Percentiles rank a stretch among this genome's conserved stretches.
phyloP scores from a whole-genome alignment of 2,113 vertebrate genomes.

The Spermophilus dauricus region DNA sequence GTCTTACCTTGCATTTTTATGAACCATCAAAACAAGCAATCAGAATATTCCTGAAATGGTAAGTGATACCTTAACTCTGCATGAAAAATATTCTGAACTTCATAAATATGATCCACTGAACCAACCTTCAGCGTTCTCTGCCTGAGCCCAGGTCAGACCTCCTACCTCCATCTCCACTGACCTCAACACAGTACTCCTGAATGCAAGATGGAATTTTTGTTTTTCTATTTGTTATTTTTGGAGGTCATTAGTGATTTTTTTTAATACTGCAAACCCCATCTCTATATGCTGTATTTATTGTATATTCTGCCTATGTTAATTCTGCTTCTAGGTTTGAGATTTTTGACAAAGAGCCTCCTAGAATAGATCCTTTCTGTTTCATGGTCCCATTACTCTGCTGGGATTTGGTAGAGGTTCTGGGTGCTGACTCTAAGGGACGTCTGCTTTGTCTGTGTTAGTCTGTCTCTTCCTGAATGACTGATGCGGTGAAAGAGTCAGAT shows the following conservation, averaged over 20 bases:
- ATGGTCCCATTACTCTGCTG: not conserved
- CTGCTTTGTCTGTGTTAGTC: not conserved
- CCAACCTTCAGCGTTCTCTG: not conserved
- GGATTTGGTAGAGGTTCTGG: not conserved
- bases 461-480: not conserved
- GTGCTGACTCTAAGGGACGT: not conserved
- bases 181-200: not conserved
- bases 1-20: not conserved
- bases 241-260: not conserved
- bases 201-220: not conserved
- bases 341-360: not conserved
- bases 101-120: not conserved
- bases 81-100: not conserved
- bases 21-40: not conserved
- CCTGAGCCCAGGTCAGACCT: not conserved
- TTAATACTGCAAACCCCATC: not conserved
- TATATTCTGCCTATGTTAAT: not conserved
- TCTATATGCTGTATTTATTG: not conserved
- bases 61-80: not conserved
- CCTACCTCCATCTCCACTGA: not conserved
- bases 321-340: not conserved
- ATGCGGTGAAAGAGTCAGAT: not conserved
- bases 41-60: not conserved
- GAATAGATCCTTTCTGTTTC: not conserved
- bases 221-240: conserved; percentile 18